phyloP scores from a whole-genome alignment of 2,888 invertebrate species.

The Melanargia galathea region DNA sequence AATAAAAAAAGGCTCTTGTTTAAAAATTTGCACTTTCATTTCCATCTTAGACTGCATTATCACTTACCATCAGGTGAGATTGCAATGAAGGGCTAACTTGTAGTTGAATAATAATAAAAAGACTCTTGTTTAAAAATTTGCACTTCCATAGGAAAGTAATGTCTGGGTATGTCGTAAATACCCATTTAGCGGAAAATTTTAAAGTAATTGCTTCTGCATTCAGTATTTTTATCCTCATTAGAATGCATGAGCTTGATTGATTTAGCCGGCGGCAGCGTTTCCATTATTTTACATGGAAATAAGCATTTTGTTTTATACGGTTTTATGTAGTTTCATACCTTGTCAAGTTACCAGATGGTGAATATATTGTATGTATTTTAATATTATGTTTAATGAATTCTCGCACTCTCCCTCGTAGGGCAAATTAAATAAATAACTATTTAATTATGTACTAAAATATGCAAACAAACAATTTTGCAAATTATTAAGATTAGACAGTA shows the following conservation, averaged over 20 bases:
- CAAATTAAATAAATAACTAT: no score
- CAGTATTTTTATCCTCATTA: slow-evolving; percentile 36
- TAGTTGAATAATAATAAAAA: no score
- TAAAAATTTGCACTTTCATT: background rate
- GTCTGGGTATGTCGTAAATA: slow-evolving; percentile 21
- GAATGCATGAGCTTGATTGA: slow-evolving; percentile 39
- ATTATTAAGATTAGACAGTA: no score
- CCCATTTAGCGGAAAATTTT: slow-evolving; percentile 30
- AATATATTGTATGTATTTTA: no score
- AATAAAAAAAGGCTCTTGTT: background rate
- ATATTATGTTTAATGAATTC: no score
- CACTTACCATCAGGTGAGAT: no score
- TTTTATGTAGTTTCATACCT: slow-evolving; percentile 2
- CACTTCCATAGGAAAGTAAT: slow-evolving; percentile 8
- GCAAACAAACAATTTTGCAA: no score
- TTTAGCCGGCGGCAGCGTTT: slow-evolving; percentile 33
- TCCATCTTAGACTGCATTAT: no score
- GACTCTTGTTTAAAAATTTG: background rate
- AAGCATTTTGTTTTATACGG: background rate
- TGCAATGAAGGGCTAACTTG: no score
- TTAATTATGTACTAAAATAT: no score
- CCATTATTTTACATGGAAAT: slow-evolving; percentile 26
- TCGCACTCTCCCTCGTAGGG: no score
- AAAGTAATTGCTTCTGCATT: slow-evolving; percentile 33
- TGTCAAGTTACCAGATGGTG: background rate